Evolutionary conservation across 2,113 vertebrate species (phyloP), one percentile per base, ranked within the genome.

Genomic region (Setophaga petechia): DNA sequence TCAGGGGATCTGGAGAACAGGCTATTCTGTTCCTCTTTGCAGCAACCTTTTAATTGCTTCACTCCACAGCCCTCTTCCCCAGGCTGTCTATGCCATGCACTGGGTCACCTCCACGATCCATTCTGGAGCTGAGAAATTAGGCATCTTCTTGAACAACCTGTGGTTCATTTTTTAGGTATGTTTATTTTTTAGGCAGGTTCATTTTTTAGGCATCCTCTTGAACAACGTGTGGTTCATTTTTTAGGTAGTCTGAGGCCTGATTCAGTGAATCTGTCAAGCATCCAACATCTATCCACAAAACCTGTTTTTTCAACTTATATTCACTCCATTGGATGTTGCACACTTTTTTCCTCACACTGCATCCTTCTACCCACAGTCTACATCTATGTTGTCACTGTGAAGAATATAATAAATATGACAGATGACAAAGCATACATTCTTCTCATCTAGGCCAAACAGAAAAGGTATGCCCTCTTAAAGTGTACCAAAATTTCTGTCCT

Each of bases 1-100:
- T 59, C 76, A 81, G 63, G 55, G 57, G 27, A 55, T 86, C 61
- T 94, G 76, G 39, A 87, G 57, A 84, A 63, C 61, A 84, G 80
- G 57, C 35, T 67, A 86, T 87, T 93, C 55, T 81, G 27, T 55
- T 95, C 55, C 37, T 83, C 79, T 74, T 59, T 84, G 16, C 55
- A 77, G 7, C 10, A 66, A 35, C 1, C 18, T 94, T 90, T 78
- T 81, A 67, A 81, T 87, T 84, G 33, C 24, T 81, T 89, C 24
- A 35, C 0, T 0, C 47, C 1, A 1, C 0, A 0, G 12, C 59
- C 21, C 68, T 61, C 33, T 33, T 72, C 27, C 43, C 61, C 8
- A 9, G 22, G 23, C 35, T 86, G 12, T 33, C n/a, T 51, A 3
- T 47, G 27, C 18, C 2, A 2, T 2, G 0, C 25, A 11, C 15